Conservation (phyloP, 2,113 vertebrate species). For the Glaucidium brasilianum region DNA sequence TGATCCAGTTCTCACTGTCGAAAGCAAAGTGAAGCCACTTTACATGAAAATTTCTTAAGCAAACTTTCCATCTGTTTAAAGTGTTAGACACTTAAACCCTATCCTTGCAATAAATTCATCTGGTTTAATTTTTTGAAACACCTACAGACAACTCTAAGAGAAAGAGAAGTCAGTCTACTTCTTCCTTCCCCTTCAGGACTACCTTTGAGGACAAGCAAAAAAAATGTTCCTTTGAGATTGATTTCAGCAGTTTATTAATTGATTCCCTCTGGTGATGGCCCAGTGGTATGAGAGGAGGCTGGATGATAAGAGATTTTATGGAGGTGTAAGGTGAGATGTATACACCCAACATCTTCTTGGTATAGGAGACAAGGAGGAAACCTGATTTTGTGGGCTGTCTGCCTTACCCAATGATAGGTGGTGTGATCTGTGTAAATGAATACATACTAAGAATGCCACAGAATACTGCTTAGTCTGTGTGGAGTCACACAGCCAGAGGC, state of each 20-base stretch:
- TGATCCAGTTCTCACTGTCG: background rate
- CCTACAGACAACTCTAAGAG: background rate
- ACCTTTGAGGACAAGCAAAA: background rate
- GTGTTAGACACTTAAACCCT: background rate
- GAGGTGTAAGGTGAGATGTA: background rate
- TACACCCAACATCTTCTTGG: background rate
- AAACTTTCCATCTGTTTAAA: background rate
- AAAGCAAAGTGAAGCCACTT: background rate
- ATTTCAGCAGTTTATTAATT: background rate
- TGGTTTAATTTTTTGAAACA: background rate
- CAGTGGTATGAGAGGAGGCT: background rate
- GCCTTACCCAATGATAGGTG: fast-evolving
- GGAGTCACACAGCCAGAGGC: background rate
- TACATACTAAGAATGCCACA: fast-evolving
- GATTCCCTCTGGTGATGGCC: background rate
- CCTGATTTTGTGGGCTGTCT: background rate
- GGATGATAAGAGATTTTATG: background rate
- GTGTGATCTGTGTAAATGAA: background rate
- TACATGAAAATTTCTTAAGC: background rate
- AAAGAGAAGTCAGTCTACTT: background rate
- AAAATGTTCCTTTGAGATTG: background rate
- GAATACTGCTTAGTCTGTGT: background rate
- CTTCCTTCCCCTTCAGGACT: background rate
- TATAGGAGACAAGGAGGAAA: background rate
- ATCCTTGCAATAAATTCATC: background rate